Evolutionary conservation across 2,113 vertebrate genomes (phyloP), one percentile per base, ranked within the genome.

Genomic region (Hymenochirus boettgeri): DNA sequence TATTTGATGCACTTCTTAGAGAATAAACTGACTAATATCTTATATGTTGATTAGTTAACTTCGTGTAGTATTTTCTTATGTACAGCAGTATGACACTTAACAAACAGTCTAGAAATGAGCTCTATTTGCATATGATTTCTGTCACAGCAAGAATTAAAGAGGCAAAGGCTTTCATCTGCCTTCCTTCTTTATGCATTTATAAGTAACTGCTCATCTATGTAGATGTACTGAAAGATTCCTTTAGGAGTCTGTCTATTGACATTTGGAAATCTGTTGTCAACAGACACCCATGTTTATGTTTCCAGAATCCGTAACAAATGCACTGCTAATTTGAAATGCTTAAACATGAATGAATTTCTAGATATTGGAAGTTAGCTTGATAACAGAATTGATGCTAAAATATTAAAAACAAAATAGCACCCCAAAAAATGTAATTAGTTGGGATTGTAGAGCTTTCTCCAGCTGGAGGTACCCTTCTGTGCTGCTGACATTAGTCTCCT

Each of bases 61-160:
- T 82, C 77, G 77, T 65, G 60, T 72, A 65, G 71, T 81, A 37
- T 73, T 76, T 74, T 85, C n/a, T 81, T 84, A 78, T 74, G 78
- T 77, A 84, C 76, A 63, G 63, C 48, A 60, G 76, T 37, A 67
- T 79, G 80, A 78, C 79, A 72, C 72, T 83, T 77, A 79, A 78
- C 80, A 83, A 85, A 83, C 74, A 78, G 73, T 74, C 72, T 84
- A 80, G 82, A 82, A 82, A 72, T 78, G 76, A 80, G 71, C 69
- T 79, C 66, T 74, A 83, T 85, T 86, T 77, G 73, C 74, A 78
- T 84, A 81, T 84, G 78, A 80, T 81, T 84, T 83, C 81, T 82
- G 72, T 78, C 64, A 79, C 65, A 74, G 72, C 74, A 77, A 79
- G 74, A 71, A 85, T 76, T 66, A 78, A 77, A 76, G 77, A 70